Evolutionary conservation across 1,140 invertebrate species (phyloP), one percentile per base, ranked within the genome.

Genomic region (Caenorhabditis latens): DNA sequence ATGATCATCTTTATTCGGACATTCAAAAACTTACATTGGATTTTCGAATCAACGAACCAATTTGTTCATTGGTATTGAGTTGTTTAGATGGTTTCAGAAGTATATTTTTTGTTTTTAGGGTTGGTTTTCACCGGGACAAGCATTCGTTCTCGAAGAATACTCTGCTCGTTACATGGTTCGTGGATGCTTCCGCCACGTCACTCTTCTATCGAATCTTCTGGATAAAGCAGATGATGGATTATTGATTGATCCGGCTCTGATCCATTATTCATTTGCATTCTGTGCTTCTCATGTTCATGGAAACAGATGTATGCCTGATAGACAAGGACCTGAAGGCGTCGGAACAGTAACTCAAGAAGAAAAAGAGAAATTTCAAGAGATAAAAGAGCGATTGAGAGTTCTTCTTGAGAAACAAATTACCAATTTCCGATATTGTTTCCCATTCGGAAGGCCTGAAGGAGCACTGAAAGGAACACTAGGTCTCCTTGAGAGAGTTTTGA

Each of bases 71-170:
- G 94, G 96, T 97, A 94, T 94, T 40, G 8, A 32, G 19, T 61
- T 61, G 6, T 65, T 16, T 50, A 7, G 7, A 86, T 16, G 65
- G 32, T n/a, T 84, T 11, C 19, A 53, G 0, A 32, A 53, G 42
- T 1, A 1, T 9, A 9, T 71, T 16, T 32, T n/a, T 50, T 32
- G 32, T 1, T 89, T 90, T 32, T 92, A 97, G 96, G 98, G 98
- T 88, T 99, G 98, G 98, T 99, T 99, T 93, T 99, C 97, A 90
- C 98, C 98, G 0, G 98, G 97, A 8, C 98, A 99, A 95, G 95
- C 99, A 16, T 99, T 99, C 94, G 96, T 99, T 13, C 93, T 99
- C 79, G 98, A 99, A 93, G 98, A 99, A 93, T 99, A 99, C 94
- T 98, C 97, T 93, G 97, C 98, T 4, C 92, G 96, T 94, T 99